Conservation (phyloP, 2,113 vertebrate species). For the Anhinga rufa region DNA sequence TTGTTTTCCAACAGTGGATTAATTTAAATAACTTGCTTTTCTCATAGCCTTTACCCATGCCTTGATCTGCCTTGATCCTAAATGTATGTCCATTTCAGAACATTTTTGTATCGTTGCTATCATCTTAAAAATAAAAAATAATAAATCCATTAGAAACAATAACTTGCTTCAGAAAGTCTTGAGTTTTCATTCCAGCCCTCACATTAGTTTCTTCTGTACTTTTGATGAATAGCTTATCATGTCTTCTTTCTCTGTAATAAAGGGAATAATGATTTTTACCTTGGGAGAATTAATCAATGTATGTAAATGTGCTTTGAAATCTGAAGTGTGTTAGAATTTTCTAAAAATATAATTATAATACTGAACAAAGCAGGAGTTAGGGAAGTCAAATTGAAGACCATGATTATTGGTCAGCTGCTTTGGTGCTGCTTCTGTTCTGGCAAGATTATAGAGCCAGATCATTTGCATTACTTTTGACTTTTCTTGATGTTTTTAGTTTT, state of each 20-base stretch:
- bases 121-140: neutral
- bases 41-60: neutral
- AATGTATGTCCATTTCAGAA: neutral
- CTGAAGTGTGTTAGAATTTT: neutral
- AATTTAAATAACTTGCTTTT: neutral
- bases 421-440: neutral
- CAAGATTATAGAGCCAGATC: neutral
- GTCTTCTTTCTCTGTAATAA: neutral
- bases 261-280: neutral
- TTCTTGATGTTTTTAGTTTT: neutral
- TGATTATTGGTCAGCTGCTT: neutral
- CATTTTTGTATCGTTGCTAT: neutral
- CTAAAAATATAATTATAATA: neutral
- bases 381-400: neutral
- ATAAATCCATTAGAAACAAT: neutral
- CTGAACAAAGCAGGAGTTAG: neutral
- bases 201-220: neutral
- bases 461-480: constrained; percentile 16
- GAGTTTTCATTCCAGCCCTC: neutral
- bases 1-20: neutral
- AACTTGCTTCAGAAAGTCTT: neutral
- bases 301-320: neutral
- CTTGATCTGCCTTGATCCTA: neutral
- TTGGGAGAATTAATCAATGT: neutral
- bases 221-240: neutral